phyloP scores from a whole-genome alignment of 2,888 invertebrate genomes.

The Cheilosia pagana region DNA sequence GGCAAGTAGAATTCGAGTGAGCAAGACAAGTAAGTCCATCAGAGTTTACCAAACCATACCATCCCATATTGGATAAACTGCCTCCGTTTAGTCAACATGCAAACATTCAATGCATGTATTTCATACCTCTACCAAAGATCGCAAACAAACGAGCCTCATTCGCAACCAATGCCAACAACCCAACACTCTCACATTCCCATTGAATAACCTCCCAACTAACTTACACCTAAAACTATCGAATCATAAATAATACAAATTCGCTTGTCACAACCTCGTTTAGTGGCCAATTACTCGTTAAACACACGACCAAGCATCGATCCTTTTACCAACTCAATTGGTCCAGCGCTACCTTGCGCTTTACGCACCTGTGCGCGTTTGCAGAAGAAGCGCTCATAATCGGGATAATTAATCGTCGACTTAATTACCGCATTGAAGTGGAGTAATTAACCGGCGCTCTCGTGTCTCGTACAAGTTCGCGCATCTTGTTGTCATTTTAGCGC shows the following conservation, averaged over 20 bases:
- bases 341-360: constrained; percentile 27
- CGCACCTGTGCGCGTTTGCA: constrained; percentile 34
- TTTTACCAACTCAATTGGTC: constrained; percentile 61
- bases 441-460: constrained; percentile 53
- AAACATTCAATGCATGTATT: no score
- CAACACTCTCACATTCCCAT: background rate
- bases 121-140: no score
- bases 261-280: constrained; percentile 54
- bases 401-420: constrained; percentile 62
- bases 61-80: no score
- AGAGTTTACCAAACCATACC: no score
- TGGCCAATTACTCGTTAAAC: constrained; percentile 29
- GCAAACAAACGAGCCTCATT: background rate
- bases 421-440: constrained; percentile 58
- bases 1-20: no score
- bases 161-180: background rate
- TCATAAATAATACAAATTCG: constrained; percentile 6
- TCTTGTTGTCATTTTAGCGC: constrained; percentile 51
- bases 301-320: constrained; percentile 23
- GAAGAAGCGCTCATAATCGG: constrained; percentile 49
- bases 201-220: background rate
- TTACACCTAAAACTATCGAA: background rate
- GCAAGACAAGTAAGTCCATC: no score
- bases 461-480: constrained; percentile 32
- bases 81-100: no score